A percentile compares a stretch with the other conserved stretches of the same genome.
phyloP scores from a whole-genome alignment of 2,113 vertebrate species.

The Donacobius atricapilla region DNA sequence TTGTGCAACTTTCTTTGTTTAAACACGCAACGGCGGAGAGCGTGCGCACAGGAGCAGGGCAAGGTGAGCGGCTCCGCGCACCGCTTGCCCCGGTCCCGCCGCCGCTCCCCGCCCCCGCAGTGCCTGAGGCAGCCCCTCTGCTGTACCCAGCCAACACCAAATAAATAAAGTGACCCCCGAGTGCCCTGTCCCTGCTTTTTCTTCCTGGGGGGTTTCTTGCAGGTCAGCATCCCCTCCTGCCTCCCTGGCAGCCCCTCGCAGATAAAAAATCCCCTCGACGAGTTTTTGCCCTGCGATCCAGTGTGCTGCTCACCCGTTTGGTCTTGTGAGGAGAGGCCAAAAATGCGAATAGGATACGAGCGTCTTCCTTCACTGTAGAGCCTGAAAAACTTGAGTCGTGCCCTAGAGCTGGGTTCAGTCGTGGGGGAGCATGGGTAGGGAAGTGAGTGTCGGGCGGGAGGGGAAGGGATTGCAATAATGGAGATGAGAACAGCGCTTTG shows the following conservation, averaged over 20 bases:
- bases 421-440: background rate
- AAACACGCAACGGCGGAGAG: background rate
- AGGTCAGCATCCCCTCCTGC: background rate
- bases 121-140: background rate
- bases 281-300: background rate
- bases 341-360: background rate
- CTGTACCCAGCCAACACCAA: background rate
- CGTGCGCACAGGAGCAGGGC: background rate
- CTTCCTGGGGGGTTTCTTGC: background rate
- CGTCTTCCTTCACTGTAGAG: background rate
- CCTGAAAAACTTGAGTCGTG: background rate
- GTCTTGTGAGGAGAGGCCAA: background rate
- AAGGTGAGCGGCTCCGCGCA: background rate
- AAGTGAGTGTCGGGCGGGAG: background rate
- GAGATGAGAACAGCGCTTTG: background rate
- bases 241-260: background rate
- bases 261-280: background rate
- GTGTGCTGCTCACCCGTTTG: background rate
- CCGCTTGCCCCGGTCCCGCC: background rate
- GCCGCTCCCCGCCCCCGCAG: too few relatives aligned
- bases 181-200: constrained; percentile 11
- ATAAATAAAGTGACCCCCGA: constrained; percentile 42
- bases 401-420: background rate
- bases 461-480: background rate
- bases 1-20: constrained; percentile 39